A percentile compares a stretch with the other conserved stretches of the same genome.
These are phyloP conservation scores for Hirtodrosophila confusa DNA, from an alignment of 2,888 invertebrate species.

Conservation along the genomic window DNA sequence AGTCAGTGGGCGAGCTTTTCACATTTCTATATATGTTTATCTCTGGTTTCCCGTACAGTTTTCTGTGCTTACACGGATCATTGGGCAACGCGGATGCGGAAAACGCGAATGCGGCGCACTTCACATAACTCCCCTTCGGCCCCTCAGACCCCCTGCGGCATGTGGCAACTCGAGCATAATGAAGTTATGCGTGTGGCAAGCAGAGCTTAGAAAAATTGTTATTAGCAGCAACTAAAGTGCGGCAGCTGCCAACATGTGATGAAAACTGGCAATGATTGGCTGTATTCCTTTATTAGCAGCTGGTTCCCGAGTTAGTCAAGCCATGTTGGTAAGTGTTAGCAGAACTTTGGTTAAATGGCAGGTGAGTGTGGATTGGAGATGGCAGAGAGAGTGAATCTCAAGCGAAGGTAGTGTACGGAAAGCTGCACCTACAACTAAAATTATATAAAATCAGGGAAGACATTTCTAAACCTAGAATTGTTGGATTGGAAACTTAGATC, in stretches of 20 bases:
- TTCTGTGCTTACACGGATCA: conserved; percentile 78
- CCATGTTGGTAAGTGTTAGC: conserved; percentile 5
- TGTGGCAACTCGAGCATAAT: conserved; percentile 60
- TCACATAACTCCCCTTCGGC: conserved; percentile 22
- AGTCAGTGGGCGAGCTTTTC: conserved; percentile 15
- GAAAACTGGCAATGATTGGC: conserved; percentile 64
- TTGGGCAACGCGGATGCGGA: conserved; percentile 78
- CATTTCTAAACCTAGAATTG: no score
- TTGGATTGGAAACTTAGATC: no score
- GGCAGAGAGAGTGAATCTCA: no score
- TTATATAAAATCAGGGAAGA: no score
- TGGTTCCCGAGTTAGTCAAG: conserved; percentile 13
- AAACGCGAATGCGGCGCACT: conserved; percentile 66
- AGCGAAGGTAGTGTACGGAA: no score
- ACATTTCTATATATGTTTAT: conserved; percentile 70
- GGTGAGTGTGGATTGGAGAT: no score
- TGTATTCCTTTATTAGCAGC: conserved; percentile 31
- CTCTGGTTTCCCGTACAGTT: conserved; percentile 69
- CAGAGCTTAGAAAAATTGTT: conserved; percentile 59
- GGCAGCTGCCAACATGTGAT: conserved; percentile 36
- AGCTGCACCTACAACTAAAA: no score
- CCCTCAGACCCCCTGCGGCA: conserved; percentile 25
- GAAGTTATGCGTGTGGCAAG: conserved; percentile 58
- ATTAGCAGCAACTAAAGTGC: conserved; percentile 46
- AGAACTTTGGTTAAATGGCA: background rate